Evolutionary conservation across 1,140 invertebrate species (phyloP), one percentile per base, ranked within the genome.

Genomic region (Hylaeus volcanicus): DNA sequence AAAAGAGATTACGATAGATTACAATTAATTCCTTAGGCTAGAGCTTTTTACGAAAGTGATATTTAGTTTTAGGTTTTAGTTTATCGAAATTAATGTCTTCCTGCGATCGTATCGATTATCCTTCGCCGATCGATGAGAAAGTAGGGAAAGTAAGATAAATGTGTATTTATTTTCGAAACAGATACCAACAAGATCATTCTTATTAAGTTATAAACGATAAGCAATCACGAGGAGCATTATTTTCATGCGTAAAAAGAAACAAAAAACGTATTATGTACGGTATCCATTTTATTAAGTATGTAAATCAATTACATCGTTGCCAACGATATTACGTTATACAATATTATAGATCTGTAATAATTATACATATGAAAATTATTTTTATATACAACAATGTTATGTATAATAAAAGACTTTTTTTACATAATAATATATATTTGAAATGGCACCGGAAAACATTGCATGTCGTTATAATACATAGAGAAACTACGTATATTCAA

Each of bases 331-430:
- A 78, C 72, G 75, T 45, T 68, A 71, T 83, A 74, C 66, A 71
- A 75, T 80, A 73, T 75, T 74, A 79, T 66, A 76, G 66, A 81
- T 82, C 64, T 79, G 53, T 68, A 63, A 74, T 75, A 81, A 65
- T 75, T 79, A 79, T 79, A 83, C 65, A 71, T 81, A 55, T 51
- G 61, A 81, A 74, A 81, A 70, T 74, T 80, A 74, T 83, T 83
- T 81, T 75, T 81, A 81, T 83, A 83, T 81, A 83, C 78, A 83
- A 55, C 65, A 71, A 69, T 70, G 61, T 80, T 80, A 70, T 71
- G 45, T 76, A 81, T 74, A 81, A 83, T 81, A 83, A 83, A 83
- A 75, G 66, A 69, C 51, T 79, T 80, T 82, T 80, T 83, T 75
- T 83, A 83, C 70, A 83, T 55, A 65, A 71, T 82, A 53, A 58